phyloP scores from a whole-genome alignment of 2,113 vertebrate genomes.

The Trogon surrucura region DNA sequence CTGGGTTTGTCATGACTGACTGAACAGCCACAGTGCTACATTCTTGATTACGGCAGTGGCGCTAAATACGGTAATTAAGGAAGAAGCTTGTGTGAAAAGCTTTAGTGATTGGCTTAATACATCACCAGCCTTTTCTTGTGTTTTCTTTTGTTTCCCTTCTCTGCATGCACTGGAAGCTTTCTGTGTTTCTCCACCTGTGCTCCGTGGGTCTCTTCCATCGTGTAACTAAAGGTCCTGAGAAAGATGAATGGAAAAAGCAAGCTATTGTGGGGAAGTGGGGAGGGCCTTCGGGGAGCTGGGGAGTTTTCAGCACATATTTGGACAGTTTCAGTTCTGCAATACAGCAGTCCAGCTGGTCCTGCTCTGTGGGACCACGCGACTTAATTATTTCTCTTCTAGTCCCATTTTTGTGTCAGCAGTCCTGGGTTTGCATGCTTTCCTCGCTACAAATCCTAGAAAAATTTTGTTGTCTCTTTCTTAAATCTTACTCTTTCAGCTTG shows the following conservation, averaged over 20 bases:
- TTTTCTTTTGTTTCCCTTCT: constrained; percentile 26
- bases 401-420: background rate
- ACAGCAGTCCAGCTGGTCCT: background rate
- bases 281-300: background rate
- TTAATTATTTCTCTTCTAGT: background rate
- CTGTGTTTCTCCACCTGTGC: background rate
- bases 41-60: background rate
- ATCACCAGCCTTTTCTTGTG: background rate
- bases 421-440: background rate
- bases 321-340: background rate
- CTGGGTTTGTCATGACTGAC: background rate
- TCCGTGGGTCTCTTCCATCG: background rate
- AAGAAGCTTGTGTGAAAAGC: constrained; percentile 27
- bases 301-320: background rate
- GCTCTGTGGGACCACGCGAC: background rate
- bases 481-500: background rate
- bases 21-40: background rate
- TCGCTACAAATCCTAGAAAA: background rate
- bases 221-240: background rate
- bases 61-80: constrained; percentile 49
- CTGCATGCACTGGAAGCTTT: background rate
- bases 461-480: background rate
- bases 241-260: background rate
- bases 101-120: constrained; percentile 16
- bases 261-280: background rate